Percentiles rank a stretch among this genome's conserved stretches.
These are phyloP conservation scores for Eulemur rufifrons DNA, from an alignment of 2,113 vertebrate species.

Conservation along the genomic window DNA sequence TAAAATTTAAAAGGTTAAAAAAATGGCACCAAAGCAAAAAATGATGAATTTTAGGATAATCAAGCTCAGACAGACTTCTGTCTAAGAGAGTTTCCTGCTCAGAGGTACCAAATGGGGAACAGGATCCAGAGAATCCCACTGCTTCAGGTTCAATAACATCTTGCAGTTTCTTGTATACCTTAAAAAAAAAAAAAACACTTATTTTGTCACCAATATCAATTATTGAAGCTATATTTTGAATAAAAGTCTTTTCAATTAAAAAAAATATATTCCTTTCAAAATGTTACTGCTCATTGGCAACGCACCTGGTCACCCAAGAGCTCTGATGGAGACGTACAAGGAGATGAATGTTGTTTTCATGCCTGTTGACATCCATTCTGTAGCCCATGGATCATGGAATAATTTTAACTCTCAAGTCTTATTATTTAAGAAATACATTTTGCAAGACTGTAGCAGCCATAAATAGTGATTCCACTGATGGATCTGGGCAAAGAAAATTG, in stretches of 20 bases:
- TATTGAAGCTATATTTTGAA: constrained; percentile 29
- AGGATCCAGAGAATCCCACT: neutral
- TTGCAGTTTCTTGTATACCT: constrained; percentile 23
- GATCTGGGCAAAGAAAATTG: neutral
- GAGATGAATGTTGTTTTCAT: neutral
- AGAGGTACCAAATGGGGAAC: neutral
- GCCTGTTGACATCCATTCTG: neutral
- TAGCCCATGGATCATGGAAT: neutral
- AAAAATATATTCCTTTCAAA: neutral
- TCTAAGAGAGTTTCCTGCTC: neutral
- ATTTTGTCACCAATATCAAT: neutral
- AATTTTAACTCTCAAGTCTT: neutral
- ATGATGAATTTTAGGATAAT: neutral
- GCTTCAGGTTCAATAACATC: neutral
- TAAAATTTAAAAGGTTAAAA: neutral
- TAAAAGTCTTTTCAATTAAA: neutral
- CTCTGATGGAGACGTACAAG: neutral
- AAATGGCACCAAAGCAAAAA: neutral
- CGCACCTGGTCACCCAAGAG: neutral
- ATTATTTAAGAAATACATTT: neutral
- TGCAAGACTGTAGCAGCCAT: neutral
- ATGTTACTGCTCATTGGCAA: neutral
- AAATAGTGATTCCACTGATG: neutral
- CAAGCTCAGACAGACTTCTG: neutral
- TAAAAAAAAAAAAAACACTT: neutral